Base-by-base conservation (phyloP, 2,888 invertebrate genomes). In the Chrysolina oricalcia region DNA sequence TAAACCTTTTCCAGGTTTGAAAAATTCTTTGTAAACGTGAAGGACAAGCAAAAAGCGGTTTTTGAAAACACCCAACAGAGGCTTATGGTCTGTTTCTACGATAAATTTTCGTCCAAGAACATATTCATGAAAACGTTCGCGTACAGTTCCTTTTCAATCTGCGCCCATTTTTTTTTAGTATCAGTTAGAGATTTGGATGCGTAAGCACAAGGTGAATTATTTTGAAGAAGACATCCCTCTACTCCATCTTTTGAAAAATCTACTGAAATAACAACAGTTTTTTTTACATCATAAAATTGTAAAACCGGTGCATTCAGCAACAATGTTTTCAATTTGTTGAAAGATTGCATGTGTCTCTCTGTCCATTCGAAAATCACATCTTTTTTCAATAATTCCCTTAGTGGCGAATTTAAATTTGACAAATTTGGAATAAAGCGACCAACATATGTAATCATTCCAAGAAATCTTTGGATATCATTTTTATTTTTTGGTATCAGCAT, bases 131-230 rank as follows among this genome's bases (percentile, higher is more conserved):
- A 72, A 72, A 13, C 46, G 83, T 27, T 85, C 85, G 41, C 86
- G 5, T 87, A 75, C 0, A 86, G 84, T 79, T 88, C 86, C 74
- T 87, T 87, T 72, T 88, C 87, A 8, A 87, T 87, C 76, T 86
- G 84, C 0, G 84, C 83, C 73, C 86, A 87, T n/a, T n/a, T 40
- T 81, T 74, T 77, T 73, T 87, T 85, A 19, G 83, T 74, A 1
- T 75, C 75, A 19, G 82, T 82, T 19, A 87, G 69, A 11, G 84
- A 80, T 75, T 83, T 78, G 1, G 85, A 87, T 0, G 84, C 84
- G 71, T 86, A 87, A 6, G 84, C 83, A 40, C 87, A 81, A 66
- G 83, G 81, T 68, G 78, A 68, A 50, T 81, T 75, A 67, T 83
- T 71, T 66, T 87, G 86, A 6, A 83, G 68, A 0, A 87, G 75